phyloP scores from a whole-genome alignment of 2,113 vertebrate species.

The Sterrhoptilus dennistouni region DNA sequence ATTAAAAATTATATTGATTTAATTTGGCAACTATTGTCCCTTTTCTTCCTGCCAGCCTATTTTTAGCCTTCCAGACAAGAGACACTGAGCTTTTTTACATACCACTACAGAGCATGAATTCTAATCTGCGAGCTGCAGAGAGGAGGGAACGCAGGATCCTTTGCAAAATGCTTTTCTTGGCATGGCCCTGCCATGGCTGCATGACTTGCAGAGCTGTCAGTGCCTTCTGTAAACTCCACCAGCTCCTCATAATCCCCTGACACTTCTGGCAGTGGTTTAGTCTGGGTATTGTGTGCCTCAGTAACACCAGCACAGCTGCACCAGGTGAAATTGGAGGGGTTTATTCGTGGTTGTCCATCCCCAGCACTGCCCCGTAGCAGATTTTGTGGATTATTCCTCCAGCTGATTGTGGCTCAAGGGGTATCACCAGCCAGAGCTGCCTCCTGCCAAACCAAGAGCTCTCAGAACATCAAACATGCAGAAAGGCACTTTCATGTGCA shows the following conservation, averaged over 20 bases:
- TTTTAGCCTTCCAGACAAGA: slow-evolving; percentile 26
- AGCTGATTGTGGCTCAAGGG: slow-evolving; percentile 15
- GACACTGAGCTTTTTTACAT: slow-evolving; percentile 1
- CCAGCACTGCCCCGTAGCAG: background rate
- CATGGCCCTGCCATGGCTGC: background rate
- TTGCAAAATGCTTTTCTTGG: slow-evolving; percentile 35
- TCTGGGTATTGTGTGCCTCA: background rate
- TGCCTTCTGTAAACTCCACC: background rate
- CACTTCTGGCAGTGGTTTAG: background rate
- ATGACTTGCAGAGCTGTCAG: background rate
- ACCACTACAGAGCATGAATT: background rate
- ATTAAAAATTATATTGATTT: slow-evolving; percentile 45
- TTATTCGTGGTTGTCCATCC: background rate
- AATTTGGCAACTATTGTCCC: slow-evolving; percentile 32
- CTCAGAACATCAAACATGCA: slow-evolving; percentile 40
- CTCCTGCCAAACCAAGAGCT: slow-evolving; percentile 1
- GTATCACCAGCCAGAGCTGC: background rate
- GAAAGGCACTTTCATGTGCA: slow-evolving; percentile 30
- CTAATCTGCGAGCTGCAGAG: background rate
- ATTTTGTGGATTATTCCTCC: background rate
- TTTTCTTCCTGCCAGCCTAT: slow-evolving; percentile 14
- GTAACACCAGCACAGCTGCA: background rate
- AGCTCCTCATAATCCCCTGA: background rate
- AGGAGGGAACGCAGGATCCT: background rate
- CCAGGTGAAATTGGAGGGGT: background rate